Base-by-base conservation (phyloP, 2,797 vertebrate genomes). In the Caiman crocodilus region DNA sequence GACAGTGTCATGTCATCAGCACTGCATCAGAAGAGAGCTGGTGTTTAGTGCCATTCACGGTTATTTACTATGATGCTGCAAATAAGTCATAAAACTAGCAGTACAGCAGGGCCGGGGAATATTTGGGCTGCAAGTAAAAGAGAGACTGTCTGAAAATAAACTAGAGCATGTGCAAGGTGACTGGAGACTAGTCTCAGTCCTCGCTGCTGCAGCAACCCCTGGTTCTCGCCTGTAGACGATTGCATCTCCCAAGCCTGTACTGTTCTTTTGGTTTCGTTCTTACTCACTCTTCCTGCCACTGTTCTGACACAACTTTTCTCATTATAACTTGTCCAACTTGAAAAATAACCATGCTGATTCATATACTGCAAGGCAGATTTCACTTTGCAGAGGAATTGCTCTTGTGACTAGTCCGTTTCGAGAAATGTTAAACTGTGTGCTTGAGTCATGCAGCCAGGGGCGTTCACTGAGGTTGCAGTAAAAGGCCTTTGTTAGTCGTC, bases 61-160 rank as follows among this genome's bases (percentile, higher is more conserved):
- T 55, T 55, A 57, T 91, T 94, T 92, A 87, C 88, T 91, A 64
- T 50, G 79, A 18, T 69, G 59, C 13, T 64, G 26, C 21, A 17
- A 93, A 87, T 83, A 82, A 77, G 11, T 50, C 74, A 79, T 88
- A 81, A 94, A 84, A 89, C 90, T 84, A 81, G 64, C 0, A 0
- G 28, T 81, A 23, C 69, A 90, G 83, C 79, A 74, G 88, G 89
- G 42, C 60, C 67, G 5, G n/a, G 86, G 81, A 42, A 50, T 50
- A 81, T 93, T 93, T 61, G 71, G 11, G 76, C n/a, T 63, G 69
- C 85, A 93, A 93, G 85, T 61, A 84, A 91, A 95, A 89, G 35
- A n/a, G 80, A 84, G 60, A 65, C 26, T 84, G 10, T 80, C 25
- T 84, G 94, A 91, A 94, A 93, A 82, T 84, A 69, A 77, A 59